Percentiles rank a stretch among this genome's conserved stretches.
Evolutionary conservation across 1,140 invertebrate species (phyloP).

Genomic region (Tetraneura akinire): DNA sequence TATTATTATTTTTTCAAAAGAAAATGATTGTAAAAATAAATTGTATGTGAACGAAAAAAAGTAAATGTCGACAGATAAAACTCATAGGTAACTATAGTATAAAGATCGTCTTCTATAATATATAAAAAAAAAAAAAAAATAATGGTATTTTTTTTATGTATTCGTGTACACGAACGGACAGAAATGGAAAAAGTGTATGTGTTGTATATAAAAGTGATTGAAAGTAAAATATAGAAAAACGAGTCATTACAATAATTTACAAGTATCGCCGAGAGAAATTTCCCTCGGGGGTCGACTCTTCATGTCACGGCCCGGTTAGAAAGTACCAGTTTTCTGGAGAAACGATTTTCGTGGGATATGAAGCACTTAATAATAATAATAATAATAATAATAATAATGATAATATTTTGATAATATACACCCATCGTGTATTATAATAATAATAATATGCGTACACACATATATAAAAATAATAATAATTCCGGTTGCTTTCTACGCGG

Average conservation of each 20-base stretch:
- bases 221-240: constrained; percentile 1
- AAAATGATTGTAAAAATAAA: neutral
- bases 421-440: constrained; percentile 15
- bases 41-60: neutral
- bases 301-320: constrained; percentile 7
- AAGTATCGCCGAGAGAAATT: neutral
- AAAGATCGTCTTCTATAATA: neutral
- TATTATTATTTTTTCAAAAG: neutral
- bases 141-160: neutral
- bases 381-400: neutral
- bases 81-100: too few relatives aligned
- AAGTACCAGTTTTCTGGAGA: constrained; percentile 44
- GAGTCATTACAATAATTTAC: neutral
- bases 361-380: neutral
- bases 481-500: constrained; percentile 38
- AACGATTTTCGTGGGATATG: constrained; percentile 34
- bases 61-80: neutral
- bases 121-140: neutral
- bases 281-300: constrained; percentile 17
- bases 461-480: too few relatives aligned
- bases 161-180: neutral
- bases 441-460: neutral
- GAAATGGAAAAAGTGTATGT: neutral
- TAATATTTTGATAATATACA: neutral
- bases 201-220: neutral